These are phyloP conservation scores for Tilapia sparmanii DNA, from an alignment of 2,113 vertebrate genomes.

Conservation along the genomic window DNA sequence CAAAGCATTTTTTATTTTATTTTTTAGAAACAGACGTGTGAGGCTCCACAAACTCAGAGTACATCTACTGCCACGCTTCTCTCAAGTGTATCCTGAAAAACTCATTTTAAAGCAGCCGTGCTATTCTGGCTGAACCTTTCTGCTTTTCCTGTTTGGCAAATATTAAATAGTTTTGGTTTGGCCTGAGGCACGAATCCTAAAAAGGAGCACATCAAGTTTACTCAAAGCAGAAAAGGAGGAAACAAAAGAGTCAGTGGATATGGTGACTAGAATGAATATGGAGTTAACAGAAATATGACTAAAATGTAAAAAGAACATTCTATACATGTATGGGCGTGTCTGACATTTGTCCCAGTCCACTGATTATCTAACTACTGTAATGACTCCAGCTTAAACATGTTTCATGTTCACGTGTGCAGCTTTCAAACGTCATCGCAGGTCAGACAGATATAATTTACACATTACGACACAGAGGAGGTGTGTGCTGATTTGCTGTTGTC, in stretches of 20 bases:
- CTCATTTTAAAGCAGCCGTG: background rate
- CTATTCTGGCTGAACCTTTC: background rate
- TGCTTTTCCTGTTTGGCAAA: background rate
- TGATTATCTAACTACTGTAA: background rate
- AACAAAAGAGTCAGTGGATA: background rate
- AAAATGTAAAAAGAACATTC: background rate
- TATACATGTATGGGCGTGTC: background rate
- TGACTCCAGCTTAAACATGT: background rate
- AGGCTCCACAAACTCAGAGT: background rate
- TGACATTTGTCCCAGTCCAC: background rate
- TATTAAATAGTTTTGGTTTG: background rate
- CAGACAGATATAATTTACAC: background rate
- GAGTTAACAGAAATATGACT: background rate
- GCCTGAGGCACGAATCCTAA: background rate
- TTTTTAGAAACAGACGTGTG: background rate
- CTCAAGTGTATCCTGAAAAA: background rate
- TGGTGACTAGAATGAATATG: slow-evolving; percentile 23
- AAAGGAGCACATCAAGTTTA: background rate
- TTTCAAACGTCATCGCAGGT: background rate
- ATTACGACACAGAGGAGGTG: background rate
- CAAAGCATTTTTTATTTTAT: background rate
- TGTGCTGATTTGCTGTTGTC: slow-evolving; percentile 28
- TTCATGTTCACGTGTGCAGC: background rate
- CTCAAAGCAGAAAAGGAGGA: background rate
- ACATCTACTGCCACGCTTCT: background rate